These are phyloP conservation scores for Oopsacas minuta DNA, from an alignment of 37 sponge, comb jelly and placozoan genomes.

Conservation along the genomic window DNA sequence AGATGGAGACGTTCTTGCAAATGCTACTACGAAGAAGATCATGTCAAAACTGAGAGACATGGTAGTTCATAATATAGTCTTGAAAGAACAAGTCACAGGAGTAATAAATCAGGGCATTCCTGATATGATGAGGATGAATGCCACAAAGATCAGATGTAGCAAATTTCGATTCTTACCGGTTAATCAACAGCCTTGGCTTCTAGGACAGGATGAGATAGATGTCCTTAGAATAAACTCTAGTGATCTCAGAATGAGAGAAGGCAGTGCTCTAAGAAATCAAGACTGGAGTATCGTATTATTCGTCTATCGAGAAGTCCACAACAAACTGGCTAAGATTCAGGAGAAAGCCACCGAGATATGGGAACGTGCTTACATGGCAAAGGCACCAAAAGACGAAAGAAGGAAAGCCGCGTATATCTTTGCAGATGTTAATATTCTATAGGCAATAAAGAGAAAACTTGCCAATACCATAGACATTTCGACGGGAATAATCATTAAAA, in stretches of 20 bases:
- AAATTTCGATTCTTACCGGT: background rate
- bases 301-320: background rate
- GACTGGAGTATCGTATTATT: background rate
- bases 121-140: background rate
- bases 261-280: background rate
- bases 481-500: background rate
- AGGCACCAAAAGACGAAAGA: background rate
- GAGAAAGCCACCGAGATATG: background rate
- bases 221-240: background rate
- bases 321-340: background rate
- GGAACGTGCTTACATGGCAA: background rate
- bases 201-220: background rate
- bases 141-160: background rate
- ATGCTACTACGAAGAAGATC: background rate
- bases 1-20: background rate
- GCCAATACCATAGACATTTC: background rate
- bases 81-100: background rate
- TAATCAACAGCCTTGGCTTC: background rate
- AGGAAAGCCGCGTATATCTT: background rate
- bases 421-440: background rate
- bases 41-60: background rate
- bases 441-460: background rate
- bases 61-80: background rate
- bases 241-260: background rate
- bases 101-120: background rate